Base-by-base conservation (phyloP, 2,797 vertebrate genomes). In the Gymnocypris eckloni region DNA sequence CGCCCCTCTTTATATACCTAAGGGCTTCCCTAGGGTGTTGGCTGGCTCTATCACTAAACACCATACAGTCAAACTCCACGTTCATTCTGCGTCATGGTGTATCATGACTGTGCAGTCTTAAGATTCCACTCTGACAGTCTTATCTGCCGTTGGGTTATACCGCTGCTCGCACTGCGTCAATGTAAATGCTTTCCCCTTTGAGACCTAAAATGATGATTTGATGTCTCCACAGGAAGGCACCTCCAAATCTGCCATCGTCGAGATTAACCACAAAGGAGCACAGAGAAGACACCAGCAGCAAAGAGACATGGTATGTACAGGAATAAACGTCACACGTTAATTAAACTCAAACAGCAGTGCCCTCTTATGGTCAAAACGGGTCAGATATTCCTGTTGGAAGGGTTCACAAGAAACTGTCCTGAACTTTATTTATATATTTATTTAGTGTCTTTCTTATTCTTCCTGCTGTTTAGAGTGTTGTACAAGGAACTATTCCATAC, bases 401-500 rank as follows among this genome's bases (percentile, higher is more conserved):
- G 25, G 6, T 10, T 45, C 41, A 1, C 15, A 15, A 5, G 10
- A 67, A 39, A 50, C 2, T 33, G 39, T 43, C n/a, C 80, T 50
- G 8, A 39, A 66, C 16, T 79, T 39, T 45, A 59, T 59, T 77
- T 12, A 39, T 67, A 37, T 33, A 18, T 69, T 22, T 59, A 67
- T 76, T 41, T 10, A 41, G 13, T 66, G n/a, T 45, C 28, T 59
- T 4, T 61, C 4, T 70, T 69, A 6, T 66, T 81, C 54, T 64
- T 64, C 2, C 25, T 78, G 20, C 2, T 70, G 50, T 18, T 52
- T 87, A 99, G 98, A 97, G 98, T 0, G 96, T 98, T 84, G 99
- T 99, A 96, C 98, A 99, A 92, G 98, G 98, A 50, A 99, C 98
- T 0, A 97, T 99, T 52, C 98, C 98, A 6, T 99, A 98, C 91